phyloP scores from a whole-genome alignment of 2,797 vertebrate species.

The Apodemus agrarius region DNA sequence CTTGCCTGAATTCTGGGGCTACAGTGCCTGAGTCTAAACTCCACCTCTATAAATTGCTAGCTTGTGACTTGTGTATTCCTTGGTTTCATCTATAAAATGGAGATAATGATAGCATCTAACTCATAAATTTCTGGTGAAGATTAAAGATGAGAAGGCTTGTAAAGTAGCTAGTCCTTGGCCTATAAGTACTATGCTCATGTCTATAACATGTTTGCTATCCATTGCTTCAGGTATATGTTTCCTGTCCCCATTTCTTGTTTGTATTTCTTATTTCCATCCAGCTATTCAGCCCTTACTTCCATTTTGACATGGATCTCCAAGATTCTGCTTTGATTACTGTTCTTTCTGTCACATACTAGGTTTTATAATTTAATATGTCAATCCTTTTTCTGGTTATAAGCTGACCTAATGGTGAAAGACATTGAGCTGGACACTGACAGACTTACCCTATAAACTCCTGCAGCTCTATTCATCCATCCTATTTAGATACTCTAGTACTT shows the following conservation, averaged over 20 bases:
- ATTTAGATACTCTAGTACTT: background rate
- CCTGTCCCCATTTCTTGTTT: background rate
- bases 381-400: background rate
- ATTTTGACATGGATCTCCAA: constrained; percentile 13
- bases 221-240: constrained; percentile 46
- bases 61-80: background rate
- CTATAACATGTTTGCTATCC: constrained; percentile 1
- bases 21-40: constrained; percentile 17
- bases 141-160: constrained; percentile 72
- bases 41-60: constrained; percentile 11
- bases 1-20: background rate
- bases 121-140: constrained; percentile 68
- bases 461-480: background rate
- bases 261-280: background rate
- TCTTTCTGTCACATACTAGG: background rate
- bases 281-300: background rate
- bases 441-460: background rate
- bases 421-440: background rate
- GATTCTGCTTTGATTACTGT: background rate
- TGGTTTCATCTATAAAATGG: constrained; percentile 60
- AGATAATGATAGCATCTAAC: constrained; percentile 69
- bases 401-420: background rate
- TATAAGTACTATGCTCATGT: constrained; percentile 47
- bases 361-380: constrained; percentile 33
- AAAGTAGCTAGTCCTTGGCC: constrained; percentile 33